Base-by-base conservation (phyloP, 2,888 invertebrate genomes). In the Plusia festucae region DNA sequence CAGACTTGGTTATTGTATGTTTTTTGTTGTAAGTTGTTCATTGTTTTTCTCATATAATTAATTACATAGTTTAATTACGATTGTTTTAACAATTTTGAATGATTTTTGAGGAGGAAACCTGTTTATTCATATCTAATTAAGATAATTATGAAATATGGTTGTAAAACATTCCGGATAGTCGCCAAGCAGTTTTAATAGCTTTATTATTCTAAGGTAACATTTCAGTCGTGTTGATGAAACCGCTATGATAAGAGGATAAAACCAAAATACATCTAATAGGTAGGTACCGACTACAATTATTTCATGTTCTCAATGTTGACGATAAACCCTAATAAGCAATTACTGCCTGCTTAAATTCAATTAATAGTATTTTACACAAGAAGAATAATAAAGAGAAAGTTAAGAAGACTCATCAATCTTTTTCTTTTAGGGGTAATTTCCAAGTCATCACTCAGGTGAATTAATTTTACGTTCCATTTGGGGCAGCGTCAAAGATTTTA, bases 21-120 rank as follows among this genome's bases (percentile, higher is more conserved):
- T 64, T 73, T 66, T 74, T 56, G 54, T 32, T 56, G 58, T 40
- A 53, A 66, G 54, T 20, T 49, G 59, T 32, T 60, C 55, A 62
- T 70, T 66, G 70, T 70, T 66, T 66, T 57, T n/a, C n/a, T 40
- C 58, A 56, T 16, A 44, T 66, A 56, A 65, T 73, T 69, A 61
- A n/a, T n/a, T n/a, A n/a, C n/a, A n/a, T n/a, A n/a, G 30, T 62
- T 40, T 68, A 58, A 57, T 70, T 57, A 53, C n/a, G 24, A 51
- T 46, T 61, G 60, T 62, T 46, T 34, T 15, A 34, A 13, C 4
- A 13, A n/a, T 2, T 34, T 15, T 15, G 3, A 34, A 34, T 15
- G 34, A 15, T 15, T 15, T 5, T 27, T 1, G 2, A 27, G 8
- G 8, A 27, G 6, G 0, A 8, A 27, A n/a, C n/a, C n/a, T n/a